Evolutionary conservation across 2,888 invertebrate species (phyloP).

Genomic region (Sphecodes monilicornis): DNA sequence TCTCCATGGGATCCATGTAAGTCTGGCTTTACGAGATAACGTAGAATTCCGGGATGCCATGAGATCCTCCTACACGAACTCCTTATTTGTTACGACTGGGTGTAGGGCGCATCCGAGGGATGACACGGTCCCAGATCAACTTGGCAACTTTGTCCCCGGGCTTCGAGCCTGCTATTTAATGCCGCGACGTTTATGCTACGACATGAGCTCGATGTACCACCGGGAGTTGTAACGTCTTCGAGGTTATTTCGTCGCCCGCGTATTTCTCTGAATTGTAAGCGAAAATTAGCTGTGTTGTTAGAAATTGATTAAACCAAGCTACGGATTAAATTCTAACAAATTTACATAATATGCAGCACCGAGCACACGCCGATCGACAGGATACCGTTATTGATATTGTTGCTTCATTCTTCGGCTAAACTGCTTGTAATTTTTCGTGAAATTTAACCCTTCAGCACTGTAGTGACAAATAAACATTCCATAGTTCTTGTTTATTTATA

Average conservation of each 20-base stretch:
- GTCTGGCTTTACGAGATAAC: constrained; percentile 72
- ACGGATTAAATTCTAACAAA: not conserved
- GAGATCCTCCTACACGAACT: constrained; percentile 34
- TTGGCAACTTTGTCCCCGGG: constrained; percentile 31
- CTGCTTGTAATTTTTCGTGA: not conserved
- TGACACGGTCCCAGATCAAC: constrained; percentile 45
- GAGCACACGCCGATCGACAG: not conserved
- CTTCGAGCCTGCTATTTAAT: constrained; percentile 41
- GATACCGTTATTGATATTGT: not conserved
- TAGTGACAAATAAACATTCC: too few relatives aligned
- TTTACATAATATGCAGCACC: not conserved
- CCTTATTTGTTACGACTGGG: constrained; percentile 50
- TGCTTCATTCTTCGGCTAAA: not conserved
- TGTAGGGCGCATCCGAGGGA: constrained; percentile 30
- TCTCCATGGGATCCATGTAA: constrained; percentile 54
- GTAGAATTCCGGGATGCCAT: constrained; percentile 64
- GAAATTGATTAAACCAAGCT: not conserved
- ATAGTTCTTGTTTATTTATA: too few relatives aligned
- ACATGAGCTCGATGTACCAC: constrained; percentile 17
- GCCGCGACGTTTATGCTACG: constrained; percentile 39
- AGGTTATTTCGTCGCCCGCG: constrained; percentile 40
- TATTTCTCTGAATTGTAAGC: not conserved
- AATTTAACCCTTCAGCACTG: not conserved
- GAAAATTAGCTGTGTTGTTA: not conserved
- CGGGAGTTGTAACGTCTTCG: constrained; percentile 18